phyloP scores from a whole-genome alignment of 1,140 invertebrate genomes.

The Homalodisca vitripennis region DNA sequence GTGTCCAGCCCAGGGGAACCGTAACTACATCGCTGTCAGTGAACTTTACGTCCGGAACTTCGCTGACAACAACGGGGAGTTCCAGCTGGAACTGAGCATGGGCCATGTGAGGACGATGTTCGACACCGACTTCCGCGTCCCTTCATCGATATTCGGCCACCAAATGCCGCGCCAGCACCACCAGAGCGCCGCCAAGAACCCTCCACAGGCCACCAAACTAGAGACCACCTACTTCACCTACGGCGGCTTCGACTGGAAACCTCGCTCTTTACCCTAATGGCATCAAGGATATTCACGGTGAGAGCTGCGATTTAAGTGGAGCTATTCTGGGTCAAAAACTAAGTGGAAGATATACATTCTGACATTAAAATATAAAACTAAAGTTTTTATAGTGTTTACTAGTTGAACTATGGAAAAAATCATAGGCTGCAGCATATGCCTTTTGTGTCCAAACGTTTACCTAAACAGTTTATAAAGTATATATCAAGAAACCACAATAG shows the following conservation, averaged over 20 bases:
- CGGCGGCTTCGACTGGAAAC: slow-evolving; percentile 82
- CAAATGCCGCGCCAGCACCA: slow-evolving; percentile 32
- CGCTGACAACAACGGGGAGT: slow-evolving; percentile 80
- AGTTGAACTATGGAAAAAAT: no score
- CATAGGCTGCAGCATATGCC: no score
- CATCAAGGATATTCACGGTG: slow-evolving; percentile 51
- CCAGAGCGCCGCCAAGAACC: slow-evolving; percentile 30
- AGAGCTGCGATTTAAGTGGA: slow-evolving; percentile 26
- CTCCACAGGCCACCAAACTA: slow-evolving; percentile 49
- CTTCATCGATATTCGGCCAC: slow-evolving; percentile 47
- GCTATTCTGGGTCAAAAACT: neutral
- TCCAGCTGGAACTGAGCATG: slow-evolving; percentile 78
- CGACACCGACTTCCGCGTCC: slow-evolving; percentile 66
- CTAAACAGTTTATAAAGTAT: no score
- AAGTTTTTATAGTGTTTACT: no score
- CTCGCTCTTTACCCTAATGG: slow-evolving; percentile 69
- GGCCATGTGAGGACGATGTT: slow-evolving; percentile 74
- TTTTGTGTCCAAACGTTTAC: no score
- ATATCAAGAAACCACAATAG: no score
- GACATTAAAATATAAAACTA: no score
- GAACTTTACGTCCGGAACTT: slow-evolving; percentile 76
- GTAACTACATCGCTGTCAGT: slow-evolving; percentile 74
- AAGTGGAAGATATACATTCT: no score
- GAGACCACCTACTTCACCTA: slow-evolving; percentile 73
- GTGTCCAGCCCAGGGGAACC: slow-evolving; percentile 72